Evolutionary conservation across 2,888 invertebrate genomes (phyloP).

Genomic region (Mythimna lalbum): DNA sequence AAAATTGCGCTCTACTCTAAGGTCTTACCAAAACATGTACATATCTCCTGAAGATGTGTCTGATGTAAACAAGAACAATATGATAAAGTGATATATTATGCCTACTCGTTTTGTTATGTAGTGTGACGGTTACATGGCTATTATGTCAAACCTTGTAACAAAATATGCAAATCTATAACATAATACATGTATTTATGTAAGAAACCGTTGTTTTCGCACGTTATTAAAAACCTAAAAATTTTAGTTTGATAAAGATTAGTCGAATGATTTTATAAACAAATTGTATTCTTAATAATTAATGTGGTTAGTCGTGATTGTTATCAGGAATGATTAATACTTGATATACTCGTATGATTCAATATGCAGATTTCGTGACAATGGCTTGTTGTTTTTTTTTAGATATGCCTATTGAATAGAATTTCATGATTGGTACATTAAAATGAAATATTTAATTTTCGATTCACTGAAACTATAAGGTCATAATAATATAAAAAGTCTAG

Average conservation of each 20-base stretch:
- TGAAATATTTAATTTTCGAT: neutral
- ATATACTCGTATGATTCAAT: constrained; percentile 5
- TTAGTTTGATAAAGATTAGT: constrained; percentile 27
- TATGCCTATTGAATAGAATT: neutral
- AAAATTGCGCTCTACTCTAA: neutral
- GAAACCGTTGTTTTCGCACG: constrained; percentile 28
- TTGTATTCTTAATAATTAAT: constrained; percentile 17
- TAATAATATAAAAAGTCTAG: neutral
- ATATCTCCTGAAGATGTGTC: constrained; percentile 8
- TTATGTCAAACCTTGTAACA: constrained; percentile 41
- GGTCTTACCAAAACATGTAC: constrained; percentile 3
- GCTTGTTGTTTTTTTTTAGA: neutral
- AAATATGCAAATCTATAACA: constrained; percentile 42
- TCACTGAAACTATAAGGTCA: neutral
- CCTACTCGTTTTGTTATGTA: constrained; percentile 34
- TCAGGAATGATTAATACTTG: constrained; percentile 35
- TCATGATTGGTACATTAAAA: neutral
- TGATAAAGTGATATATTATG: constrained; percentile 35
- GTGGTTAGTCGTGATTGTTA: constrained; percentile 30
- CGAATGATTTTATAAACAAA: constrained; percentile 6
- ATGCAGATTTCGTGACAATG: constrained; percentile 24
- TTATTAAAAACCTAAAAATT: constrained; percentile 37
- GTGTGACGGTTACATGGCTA: constrained; percentile 40
- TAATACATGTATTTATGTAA: constrained; percentile 46
- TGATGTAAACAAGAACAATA: constrained; percentile 28